phyloP scores from a whole-genome alignment of 2,888 invertebrate species.

The Acrobasis repandana region DNA sequence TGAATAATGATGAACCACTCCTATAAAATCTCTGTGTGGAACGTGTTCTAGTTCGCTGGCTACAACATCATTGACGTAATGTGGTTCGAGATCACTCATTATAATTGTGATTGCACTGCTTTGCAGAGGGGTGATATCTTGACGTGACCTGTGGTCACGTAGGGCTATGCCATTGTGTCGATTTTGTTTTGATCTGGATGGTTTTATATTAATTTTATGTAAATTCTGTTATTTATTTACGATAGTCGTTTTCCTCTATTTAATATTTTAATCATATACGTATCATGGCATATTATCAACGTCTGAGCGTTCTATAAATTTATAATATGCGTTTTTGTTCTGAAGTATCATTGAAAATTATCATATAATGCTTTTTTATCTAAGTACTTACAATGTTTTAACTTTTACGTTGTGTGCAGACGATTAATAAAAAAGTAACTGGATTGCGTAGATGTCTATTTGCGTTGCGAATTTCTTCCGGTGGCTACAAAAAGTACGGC shows the following conservation, averaged over 20 bases:
- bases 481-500: conserved; percentile 2
- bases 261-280: neutral
- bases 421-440: neutral
- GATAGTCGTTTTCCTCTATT: neutral
- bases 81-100: neutral
- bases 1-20: neutral
- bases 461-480: conserved; percentile 1
- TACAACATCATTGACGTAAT: conserved; percentile 1
- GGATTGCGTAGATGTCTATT: conserved; percentile 13
- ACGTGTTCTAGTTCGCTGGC: neutral
- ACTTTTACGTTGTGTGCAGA: neutral
- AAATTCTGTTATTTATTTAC: neutral
- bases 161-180: neutral
- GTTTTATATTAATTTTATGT: neutral
- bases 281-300: too few species aligned
- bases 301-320: too few species aligned
- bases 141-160: neutral
- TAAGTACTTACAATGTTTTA: neutral
- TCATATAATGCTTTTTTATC: too few species aligned
- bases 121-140: neutral
- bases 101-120: neutral
- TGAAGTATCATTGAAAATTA: too few species aligned
- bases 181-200: neutral
- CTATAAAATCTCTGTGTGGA: neutral
- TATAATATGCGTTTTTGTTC: too few species aligned